These are phyloP conservation scores for Panthera uncia DNA, from an alignment of 2,113 vertebrate genomes.

Conservation along the genomic window DNA sequence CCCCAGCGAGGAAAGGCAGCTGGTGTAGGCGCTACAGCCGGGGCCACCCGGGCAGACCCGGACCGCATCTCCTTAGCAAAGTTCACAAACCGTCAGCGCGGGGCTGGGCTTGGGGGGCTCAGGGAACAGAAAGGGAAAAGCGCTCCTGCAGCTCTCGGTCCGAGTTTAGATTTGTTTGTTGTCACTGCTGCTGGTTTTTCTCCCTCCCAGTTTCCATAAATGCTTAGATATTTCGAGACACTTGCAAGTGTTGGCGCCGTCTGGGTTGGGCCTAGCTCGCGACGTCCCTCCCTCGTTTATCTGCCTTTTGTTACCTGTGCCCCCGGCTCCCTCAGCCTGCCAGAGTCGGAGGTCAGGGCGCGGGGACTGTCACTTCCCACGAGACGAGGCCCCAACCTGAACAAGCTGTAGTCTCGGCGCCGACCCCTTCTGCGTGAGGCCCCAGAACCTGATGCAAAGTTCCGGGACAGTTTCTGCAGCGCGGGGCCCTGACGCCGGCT, in stretches of 20 bases:
- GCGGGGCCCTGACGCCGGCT: fast-evolving
- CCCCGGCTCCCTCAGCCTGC: background rate
- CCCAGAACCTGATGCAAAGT: background rate
- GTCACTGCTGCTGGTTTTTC: background rate
- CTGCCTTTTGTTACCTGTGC: background rate
- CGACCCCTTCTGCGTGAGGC: background rate
- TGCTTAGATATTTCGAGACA: background rate
- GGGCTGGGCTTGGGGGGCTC: too few relatives aligned
- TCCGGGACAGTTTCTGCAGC: fast-evolving
- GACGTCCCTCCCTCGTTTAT: background rate
- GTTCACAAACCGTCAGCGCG: background rate
- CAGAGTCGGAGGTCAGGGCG: fast-evolving
- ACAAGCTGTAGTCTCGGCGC: too few relatives aligned
- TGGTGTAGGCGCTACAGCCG: background rate
- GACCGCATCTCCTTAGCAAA: background rate
- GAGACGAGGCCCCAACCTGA: fast-evolving
- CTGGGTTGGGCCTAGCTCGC: fast-evolving
- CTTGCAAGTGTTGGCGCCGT: background rate
- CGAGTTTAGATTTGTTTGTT: background rate
- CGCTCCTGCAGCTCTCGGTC: fast-evolving
- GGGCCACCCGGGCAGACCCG: too few relatives aligned
- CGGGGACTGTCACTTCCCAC: background rate
- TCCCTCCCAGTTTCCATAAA: background rate
- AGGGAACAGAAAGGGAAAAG: background rate
- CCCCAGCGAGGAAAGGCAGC: fast-evolving